phyloP scores from a whole-genome alignment of 2,797 vertebrate genomes.

The Ceyx erithaca region DNA sequence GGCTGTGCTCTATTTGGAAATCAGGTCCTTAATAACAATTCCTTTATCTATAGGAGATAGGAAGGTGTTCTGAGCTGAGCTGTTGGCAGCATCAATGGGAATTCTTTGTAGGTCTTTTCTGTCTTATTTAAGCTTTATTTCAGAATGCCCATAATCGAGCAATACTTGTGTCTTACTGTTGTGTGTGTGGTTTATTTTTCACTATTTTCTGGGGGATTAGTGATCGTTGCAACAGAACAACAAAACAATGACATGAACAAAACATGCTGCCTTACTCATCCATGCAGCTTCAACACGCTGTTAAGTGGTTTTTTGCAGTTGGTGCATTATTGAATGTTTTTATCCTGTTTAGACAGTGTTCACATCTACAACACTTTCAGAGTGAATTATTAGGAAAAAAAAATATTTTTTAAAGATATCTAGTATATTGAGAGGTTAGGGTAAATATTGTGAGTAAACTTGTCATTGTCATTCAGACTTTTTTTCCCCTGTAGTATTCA shows the following conservation, averaged over 20 bases:
- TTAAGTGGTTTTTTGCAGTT: not conserved
- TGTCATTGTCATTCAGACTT: not conserved
- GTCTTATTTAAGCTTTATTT: not conserved
- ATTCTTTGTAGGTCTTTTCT: not conserved
- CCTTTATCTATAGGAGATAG: not conserved
- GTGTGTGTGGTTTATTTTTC: not conserved
- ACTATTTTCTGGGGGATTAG: not conserved
- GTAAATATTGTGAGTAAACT: not conserved
- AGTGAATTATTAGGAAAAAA: not conserved
- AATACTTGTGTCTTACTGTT: not conserved
- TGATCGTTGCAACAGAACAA: not conserved
- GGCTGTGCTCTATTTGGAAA: not conserved
- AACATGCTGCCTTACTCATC: not conserved
- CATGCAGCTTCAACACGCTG: not conserved
- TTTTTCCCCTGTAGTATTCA: conserved; percentile 15
- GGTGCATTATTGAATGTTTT: not conserved
- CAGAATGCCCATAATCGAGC: not conserved
- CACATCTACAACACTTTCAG: not conserved
- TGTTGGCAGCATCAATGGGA: not conserved
- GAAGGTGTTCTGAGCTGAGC: not conserved
- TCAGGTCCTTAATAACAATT: not conserved
- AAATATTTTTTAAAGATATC: not conserved
- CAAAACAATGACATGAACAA: not conserved
- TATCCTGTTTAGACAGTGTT: not conserved
- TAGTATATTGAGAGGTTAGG: not conserved